A percentile compares a stretch with the other conserved stretches of the same genome.
phyloP scores from a whole-genome alignment of 2,113 vertebrate species.

The Carollia perspicillata region DNA sequence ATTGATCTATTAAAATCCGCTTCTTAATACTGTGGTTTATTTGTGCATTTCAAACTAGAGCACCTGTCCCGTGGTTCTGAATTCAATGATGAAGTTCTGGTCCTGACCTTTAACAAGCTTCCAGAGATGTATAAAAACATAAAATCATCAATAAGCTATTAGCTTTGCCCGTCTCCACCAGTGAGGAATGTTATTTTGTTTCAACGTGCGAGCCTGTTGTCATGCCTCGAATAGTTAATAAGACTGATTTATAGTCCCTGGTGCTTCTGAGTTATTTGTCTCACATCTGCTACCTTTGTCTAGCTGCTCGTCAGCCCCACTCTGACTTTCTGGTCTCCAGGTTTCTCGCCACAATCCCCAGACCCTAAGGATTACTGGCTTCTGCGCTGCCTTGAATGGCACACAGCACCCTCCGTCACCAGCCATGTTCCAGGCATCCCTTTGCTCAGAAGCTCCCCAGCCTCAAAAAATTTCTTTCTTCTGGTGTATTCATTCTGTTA shows the following conservation, averaged over 20 bases:
- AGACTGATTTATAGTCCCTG: not conserved
- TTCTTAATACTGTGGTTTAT: not conserved
- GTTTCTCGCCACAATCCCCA: not conserved
- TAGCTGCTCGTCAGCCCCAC: not conserved
- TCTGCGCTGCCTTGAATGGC: not conserved
- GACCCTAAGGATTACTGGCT: not conserved
- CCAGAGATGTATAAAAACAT: constrained; percentile 39
- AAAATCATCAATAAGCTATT: constrained; percentile 61
- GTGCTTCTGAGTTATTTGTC: not conserved
- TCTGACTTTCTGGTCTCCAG: not conserved
- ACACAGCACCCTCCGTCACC: not conserved
- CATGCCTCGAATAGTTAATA: not conserved
- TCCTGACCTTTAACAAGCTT: constrained; percentile 67
- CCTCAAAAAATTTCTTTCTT: not conserved
- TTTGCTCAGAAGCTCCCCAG: not conserved
- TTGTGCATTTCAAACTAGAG: not conserved
- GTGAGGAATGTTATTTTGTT: constrained; percentile 53
- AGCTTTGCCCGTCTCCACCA: not conserved
- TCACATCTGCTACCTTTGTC: not conserved
- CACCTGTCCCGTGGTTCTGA: not conserved
- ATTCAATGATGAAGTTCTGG: constrained; percentile 37
- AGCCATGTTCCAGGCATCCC: not conserved
- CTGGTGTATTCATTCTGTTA: not conserved
- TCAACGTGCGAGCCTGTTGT: not conserved
- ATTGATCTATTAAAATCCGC: not conserved